These are phyloP conservation scores for Galaxias olidus DNA, from an alignment of 2,797 vertebrate genomes.

Conservation along the genomic window DNA sequence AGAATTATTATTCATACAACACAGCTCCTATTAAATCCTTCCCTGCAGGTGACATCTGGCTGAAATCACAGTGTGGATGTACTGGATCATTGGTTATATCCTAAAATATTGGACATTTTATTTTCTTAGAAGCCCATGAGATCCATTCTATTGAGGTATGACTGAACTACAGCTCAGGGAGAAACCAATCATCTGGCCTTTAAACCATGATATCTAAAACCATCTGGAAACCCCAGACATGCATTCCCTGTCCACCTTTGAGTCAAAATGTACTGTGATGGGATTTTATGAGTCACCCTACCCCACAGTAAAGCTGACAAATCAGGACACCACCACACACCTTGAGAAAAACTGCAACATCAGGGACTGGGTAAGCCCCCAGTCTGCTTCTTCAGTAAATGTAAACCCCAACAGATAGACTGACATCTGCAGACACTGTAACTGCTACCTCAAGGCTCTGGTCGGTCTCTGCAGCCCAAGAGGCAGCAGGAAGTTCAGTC, in stretches of 20 bases:
- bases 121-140: background rate
- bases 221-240: conserved; percentile 2
- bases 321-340: conserved; percentile 7
- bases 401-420: background rate
- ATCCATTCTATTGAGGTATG: too few relatives aligned
- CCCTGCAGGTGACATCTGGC: conserved; percentile 4
- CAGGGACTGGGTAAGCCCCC: conserved; percentile 5
- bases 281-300: background rate
- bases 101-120: background rate
- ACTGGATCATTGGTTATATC: too few relatives aligned
- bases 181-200: too few relatives aligned
- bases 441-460: background rate
- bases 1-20: background rate
- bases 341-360: conserved; percentile 16
- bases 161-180: too few relatives aligned
- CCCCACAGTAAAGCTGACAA: background rate
- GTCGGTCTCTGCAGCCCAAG: background rate
- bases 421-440: background rate
- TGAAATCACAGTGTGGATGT: background rate
- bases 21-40: background rate
- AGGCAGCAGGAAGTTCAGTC: conserved; percentile 3
- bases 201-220: too few relatives aligned
- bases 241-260: background rate
- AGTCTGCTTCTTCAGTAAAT: background rate
- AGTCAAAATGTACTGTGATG: conserved; percentile 1